Conservation (phyloP, 1,140 invertebrate genomes). For the Pseudachorutes palmiensis region DNA sequence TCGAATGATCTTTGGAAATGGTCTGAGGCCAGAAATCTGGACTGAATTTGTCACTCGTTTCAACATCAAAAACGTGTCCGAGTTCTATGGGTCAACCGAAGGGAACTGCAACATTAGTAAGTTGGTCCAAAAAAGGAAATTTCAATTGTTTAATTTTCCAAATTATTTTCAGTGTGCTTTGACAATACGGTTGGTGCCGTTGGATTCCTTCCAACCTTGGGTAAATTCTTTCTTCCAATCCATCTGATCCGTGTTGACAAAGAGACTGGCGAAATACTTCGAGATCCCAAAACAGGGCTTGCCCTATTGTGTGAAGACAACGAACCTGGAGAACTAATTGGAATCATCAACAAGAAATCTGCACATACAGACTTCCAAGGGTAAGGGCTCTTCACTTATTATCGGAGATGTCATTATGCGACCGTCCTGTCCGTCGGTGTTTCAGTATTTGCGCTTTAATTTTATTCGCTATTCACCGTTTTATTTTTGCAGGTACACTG, state of each 20-base stretch:
- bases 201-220: conserved; percentile 65
- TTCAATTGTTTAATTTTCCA: conserved; percentile 54
- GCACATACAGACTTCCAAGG: conserved; percentile 50
- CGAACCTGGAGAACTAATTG: conserved; percentile 70
- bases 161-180: conserved; percentile 50
- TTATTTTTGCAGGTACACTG: conserved; percentile 52
- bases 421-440: too few species aligned
- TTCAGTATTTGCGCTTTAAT: not conserved
- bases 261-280: conserved; percentile 59
- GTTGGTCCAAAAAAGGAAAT: conserved; percentile 45
- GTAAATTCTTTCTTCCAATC: conserved; percentile 72
- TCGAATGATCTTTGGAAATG: conserved; percentile 56
- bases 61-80: conserved; percentile 69
- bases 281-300: conserved; percentile 41
- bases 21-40: conserved; percentile 57
- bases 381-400: conserved; percentile 45
- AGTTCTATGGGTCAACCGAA: conserved; percentile 96
- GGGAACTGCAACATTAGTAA: conserved; percentile 87
- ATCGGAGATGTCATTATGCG: not conserved
- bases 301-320: conserved; percentile 46
- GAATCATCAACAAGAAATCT: conserved; percentile 55
- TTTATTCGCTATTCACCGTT: not conserved
- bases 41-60: conserved; percentile 74
- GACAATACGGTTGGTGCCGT: conserved; percentile 60
- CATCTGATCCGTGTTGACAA: conserved; percentile 80